Base-by-base conservation (phyloP, 2,113 vertebrate genomes). In the Circaetus gallicus region DNA sequence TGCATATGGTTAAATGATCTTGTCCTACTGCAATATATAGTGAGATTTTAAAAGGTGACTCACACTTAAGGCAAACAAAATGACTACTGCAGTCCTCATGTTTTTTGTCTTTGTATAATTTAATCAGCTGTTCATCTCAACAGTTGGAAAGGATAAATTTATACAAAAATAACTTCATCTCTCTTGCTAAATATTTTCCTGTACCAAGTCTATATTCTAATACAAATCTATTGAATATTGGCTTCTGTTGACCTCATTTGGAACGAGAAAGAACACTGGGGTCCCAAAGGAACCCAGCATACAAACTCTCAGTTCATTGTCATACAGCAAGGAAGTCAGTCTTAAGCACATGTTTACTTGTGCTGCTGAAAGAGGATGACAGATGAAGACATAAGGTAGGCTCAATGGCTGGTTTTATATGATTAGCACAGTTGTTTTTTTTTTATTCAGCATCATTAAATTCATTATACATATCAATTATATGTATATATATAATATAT, bases 71-170 rank as follows among this genome's bases (percentile, higher is more conserved):
- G 70, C 49, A 86, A 84, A 65, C 84, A 11, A 93, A 86, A 58
- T 26, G 34, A 90, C 55, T 77, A 17, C 53, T 77, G 42, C 42
- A 86, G 58, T 49, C 58, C 42, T 83, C 5, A 2, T 70, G 42
- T 11, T 89, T 89, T 89, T 66, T 24, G 13, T 21, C 55, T 55
- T 47, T 58, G 42, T 59, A 70, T 43, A 42, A 88, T 76, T 94
- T 80, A 85, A 92, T 95, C 82, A 90, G 90, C 82, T 95, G 85
- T 86, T 82, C 74, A 92, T 74, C 42, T 42, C 26, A 95, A 92
- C 79, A 95, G 91, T 81, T 93, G 79, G 71, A 92, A 92, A 86
- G 59, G 63, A 86, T 50, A 67, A 32, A 71, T 74, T 78, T 59
- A 67, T 62, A 66, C 20, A 83, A 70, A 89, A 81, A 59, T 45